Base-by-base conservation (phyloP, 1,140 invertebrate genomes). In the honey bee (Apis mellifera) region DNA sequence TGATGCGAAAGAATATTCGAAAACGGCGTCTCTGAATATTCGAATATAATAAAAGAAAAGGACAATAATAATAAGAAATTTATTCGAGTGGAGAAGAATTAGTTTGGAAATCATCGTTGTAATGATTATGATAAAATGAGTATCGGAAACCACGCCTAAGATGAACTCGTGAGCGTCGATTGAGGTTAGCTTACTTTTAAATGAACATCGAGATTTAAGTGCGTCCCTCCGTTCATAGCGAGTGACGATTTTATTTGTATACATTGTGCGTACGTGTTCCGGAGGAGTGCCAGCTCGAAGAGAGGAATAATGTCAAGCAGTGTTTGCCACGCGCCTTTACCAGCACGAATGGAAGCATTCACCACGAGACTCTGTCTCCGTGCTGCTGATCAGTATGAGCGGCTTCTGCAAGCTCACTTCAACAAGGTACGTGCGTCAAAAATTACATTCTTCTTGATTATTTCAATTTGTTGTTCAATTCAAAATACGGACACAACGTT, bases 351-450 rank as follows among this genome's bases (percentile, higher is more conserved):
- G 92, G 94, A 94, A 86, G 94, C 95, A 73, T 94, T 95, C 72
- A 95, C 95, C 48, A 95, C 94, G 75, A 93, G 95, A 81, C 91
- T 96, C 60, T 96, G 95, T 91, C 90, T 95, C 82, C 90, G 95
- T 54, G 95, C 95, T 69, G 94, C 95, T 21, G 94, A 95, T 69
- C 95, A 95, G 88, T 96, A 95, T 89, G 95, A 95, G 83, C 95
- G 95, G 86, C 92, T 96, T 75, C 92, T 95, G 59, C 92, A 94
- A 73, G 83, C 90, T 73, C 92, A 91, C 81, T 93, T 93, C 75
- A 92, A 90, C 80, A 92, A 92, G 91, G 93, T 93, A 90, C 85
- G 89, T 71, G 21, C 52, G 23, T 64, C 23, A 8, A 75, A 52
- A 52, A 4, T 23, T 74, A 32, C 17, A 62, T 17, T 12, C 23